Percentiles rank a stretch among this genome's conserved stretches.
These are phyloP conservation scores for Prinia subflava DNA, from an alignment of 2,113 vertebrate species.

Conservation along the genomic window DNA sequence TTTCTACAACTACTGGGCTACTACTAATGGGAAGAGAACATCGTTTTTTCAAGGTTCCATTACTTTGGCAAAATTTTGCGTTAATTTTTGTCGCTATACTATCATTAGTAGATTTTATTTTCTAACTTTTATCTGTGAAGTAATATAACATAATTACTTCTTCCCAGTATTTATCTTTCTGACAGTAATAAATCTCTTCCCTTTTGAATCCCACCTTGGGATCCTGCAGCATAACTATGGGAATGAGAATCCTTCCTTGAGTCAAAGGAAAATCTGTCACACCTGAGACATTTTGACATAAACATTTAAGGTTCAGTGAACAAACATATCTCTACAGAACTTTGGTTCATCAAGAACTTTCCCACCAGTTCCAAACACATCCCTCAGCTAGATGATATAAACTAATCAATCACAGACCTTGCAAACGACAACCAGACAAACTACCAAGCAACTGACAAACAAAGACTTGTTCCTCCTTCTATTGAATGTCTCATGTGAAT, in stretches of 20 bases:
- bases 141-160: neutral
- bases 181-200: neutral
- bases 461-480: neutral
- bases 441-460: neutral
- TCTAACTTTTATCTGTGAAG: neutral
- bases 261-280: neutral
- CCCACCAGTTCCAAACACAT: neutral
- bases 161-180: neutral
- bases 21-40: neutral
- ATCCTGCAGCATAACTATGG: neutral
- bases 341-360: neutral
- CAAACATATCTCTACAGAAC: neutral
- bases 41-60: neutral
- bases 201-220: neutral
- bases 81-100: neutral
- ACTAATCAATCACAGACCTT: conserved; percentile 2
- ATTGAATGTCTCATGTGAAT: neutral
- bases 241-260: neutral
- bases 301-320: neutral
- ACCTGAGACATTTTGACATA: neutral
- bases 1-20: neutral
- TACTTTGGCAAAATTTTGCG: neutral
- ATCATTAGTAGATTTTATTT: neutral
- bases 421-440: neutral
- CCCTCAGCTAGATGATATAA: neutral